Evolutionary conservation across 1,140 invertebrate species (phyloP).

Genomic region (Sminthurides bifidus): DNA sequence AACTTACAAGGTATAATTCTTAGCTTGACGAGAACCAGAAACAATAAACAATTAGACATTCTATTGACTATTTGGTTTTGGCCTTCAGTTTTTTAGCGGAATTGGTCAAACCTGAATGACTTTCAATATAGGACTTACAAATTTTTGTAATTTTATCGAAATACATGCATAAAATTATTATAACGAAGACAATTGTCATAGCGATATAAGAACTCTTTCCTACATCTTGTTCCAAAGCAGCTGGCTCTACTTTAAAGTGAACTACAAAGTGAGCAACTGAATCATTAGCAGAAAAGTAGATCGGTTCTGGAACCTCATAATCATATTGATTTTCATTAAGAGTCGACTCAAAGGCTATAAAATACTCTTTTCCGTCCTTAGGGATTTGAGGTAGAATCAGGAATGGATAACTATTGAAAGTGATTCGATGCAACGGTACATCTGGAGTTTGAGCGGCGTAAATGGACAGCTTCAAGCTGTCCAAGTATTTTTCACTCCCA

Average conservation of each 20-base stretch:
- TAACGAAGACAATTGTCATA: slow-evolving; percentile 19
- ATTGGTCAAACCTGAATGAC: slow-evolving; percentile 1
- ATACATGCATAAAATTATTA: slow-evolving; percentile 19
- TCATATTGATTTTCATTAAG: slow-evolving; percentile 20
- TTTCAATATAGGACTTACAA: slow-evolving; percentile 12
- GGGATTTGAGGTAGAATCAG: slow-evolving; percentile 29
- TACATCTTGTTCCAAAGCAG: slow-evolving; percentile 26
- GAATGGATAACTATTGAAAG: slow-evolving; percentile 26
- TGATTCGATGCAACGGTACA: slow-evolving; percentile 14
- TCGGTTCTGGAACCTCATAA: slow-evolving; percentile 21
- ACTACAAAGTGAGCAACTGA: slow-evolving; percentile 26
- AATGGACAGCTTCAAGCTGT: slow-evolving; percentile 17
- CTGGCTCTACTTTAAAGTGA: slow-evolving; percentile 24
- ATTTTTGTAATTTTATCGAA: slow-evolving; percentile 17
- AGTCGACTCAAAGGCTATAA: slow-evolving; percentile 25
- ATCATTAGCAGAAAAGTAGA: slow-evolving; percentile 24
- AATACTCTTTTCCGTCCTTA: slow-evolving; percentile 26
- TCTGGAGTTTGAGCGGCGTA: slow-evolving; percentile 22
- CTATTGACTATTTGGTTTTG: slow-evolving; percentile 30
- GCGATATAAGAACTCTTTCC: slow-evolving; percentile 30
- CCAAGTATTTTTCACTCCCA: slow-evolving; percentile 25
- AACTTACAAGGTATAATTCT: too few species aligned
- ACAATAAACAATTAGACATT: too few species aligned
- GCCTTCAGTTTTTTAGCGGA: slow-evolving; percentile 20
- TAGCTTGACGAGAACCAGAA: too few species aligned